Conservation (phyloP, 2,888 invertebrate genomes). For the Dinocampus coccinellae region DNA sequence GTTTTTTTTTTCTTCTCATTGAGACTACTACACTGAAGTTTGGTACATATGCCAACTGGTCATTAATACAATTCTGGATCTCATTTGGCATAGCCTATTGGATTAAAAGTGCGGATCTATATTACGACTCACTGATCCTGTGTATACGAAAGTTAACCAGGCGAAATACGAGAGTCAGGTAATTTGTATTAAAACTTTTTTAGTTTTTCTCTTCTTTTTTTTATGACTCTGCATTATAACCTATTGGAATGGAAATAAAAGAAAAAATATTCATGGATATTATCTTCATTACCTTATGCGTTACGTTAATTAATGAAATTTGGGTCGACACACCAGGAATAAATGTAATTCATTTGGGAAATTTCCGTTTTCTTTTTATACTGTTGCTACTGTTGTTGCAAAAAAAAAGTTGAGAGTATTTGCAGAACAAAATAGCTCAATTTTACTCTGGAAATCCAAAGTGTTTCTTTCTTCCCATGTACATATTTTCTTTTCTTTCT, state of each 20-base stretch:
- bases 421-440: constrained; percentile 13
- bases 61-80: constrained; percentile 13
- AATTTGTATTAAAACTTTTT: background rate
- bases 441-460: constrained; percentile 20
- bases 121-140: background rate
- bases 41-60: constrained; percentile 6
- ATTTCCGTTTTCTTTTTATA: background rate
- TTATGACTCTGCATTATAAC: background rate
- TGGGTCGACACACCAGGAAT: too few species aligned
- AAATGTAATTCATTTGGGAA: too few species aligned
- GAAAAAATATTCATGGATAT: background rate
- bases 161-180: background rate
- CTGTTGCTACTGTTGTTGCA: too few species aligned
- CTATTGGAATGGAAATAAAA: background rate
- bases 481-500: background rate
- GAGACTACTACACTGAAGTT: constrained; percentile 6
- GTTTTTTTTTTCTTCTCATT: background rate
- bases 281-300: background rate
- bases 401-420: background rate
- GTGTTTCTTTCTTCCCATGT: constrained; percentile 6
- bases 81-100: background rate
- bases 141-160: background rate
- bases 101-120: constrained; percentile 19
- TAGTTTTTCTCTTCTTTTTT: background rate
- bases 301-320: background rate